Evolutionary conservation across 2,113 vertebrate species (phyloP).

Genomic region (Arothron firmamentum): DNA sequence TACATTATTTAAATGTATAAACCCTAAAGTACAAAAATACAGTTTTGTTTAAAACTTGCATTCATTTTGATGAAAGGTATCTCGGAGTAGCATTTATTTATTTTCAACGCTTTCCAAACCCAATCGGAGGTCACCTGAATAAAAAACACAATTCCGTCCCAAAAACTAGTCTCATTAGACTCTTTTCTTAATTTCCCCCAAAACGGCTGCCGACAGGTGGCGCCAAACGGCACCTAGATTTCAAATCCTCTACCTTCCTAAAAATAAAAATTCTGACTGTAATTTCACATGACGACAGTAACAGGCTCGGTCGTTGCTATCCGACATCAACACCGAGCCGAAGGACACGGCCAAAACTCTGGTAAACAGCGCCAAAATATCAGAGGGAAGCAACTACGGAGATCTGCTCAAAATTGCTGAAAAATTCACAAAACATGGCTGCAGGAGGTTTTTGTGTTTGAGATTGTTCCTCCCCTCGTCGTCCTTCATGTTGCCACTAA

Average conservation of each 20-base stretch:
- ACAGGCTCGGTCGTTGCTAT: background rate
- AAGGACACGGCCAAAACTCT: background rate
- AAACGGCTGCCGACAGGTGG: slow-evolving; percentile 84
- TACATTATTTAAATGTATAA: background rate
- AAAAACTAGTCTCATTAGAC: slow-evolving; percentile 51
- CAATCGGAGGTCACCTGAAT: background rate
- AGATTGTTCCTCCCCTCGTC: slow-evolving; percentile 72
- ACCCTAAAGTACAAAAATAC: background rate
- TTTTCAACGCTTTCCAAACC: background rate
- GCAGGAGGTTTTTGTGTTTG: slow-evolving; percentile 78
- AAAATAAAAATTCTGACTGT: slow-evolving; percentile 58
- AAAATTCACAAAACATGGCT: slow-evolving; percentile 81
- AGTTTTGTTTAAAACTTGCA: background rate
- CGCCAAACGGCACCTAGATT: slow-evolving; percentile 76
- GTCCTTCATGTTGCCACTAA: slow-evolving; percentile 66
- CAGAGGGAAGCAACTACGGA: slow-evolving; percentile 37
- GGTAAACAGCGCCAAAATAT: background rate
- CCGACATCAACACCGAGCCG: background rate
- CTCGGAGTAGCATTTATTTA: too few species aligned
- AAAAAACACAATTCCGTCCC: background rate
- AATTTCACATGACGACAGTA: slow-evolving; percentile 28
- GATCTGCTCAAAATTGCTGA: slow-evolving; percentile 65
- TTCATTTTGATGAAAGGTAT: slow-evolving; percentile 3
- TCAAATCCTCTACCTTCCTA: slow-evolving; percentile 46
- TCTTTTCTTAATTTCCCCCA: slow-evolving; percentile 68